phyloP scores from a whole-genome alignment of 2,888 invertebrate species.

The Ormyrus pomaceus region DNA sequence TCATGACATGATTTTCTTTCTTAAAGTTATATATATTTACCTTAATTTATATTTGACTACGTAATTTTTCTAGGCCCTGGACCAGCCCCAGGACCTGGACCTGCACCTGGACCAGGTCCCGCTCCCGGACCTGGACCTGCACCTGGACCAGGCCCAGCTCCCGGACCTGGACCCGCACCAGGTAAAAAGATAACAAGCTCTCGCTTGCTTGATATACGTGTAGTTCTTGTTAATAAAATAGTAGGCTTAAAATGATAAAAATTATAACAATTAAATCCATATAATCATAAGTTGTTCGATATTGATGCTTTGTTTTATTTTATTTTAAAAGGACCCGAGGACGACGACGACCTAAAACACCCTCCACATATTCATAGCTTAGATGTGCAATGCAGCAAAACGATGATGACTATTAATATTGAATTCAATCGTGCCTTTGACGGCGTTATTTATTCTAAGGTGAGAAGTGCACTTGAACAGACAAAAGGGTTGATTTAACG shows the following conservation, averaged over 20 bases:
- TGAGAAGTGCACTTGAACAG: conserved; percentile 59
- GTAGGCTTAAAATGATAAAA: neutral
- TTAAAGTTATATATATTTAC: neutral
- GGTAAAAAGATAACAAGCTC: conserved; percentile 4
- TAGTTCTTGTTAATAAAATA: conserved; percentile 5
- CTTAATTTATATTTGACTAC: conserved; percentile 5
- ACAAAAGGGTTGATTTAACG: neutral
- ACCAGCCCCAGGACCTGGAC: conserved; percentile 25
- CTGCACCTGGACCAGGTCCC: conserved; percentile 47
- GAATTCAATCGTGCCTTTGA: conserved; percentile 87
- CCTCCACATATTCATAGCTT: conserved; percentile 87
- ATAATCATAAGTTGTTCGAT: neutral
- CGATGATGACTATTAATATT: conserved; percentile 88
- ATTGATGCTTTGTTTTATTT: neutral
- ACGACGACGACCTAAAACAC: conserved; percentile 79
- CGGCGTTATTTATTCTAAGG: conserved; percentile 88
- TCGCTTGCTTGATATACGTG: neutral
- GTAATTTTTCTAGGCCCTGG: neutral
- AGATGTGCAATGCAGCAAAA: conserved; percentile 87
- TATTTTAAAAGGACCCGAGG: conserved; percentile 43
- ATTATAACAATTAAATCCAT: neutral
- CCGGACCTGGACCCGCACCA: conserved; percentile 32
- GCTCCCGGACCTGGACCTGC: neutral
- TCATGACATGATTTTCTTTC: no score
- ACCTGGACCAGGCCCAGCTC: conserved; percentile 30